Base-by-base conservation (phyloP, 2,888 invertebrate genomes). In the Agapetus fuscipes region DNA sequence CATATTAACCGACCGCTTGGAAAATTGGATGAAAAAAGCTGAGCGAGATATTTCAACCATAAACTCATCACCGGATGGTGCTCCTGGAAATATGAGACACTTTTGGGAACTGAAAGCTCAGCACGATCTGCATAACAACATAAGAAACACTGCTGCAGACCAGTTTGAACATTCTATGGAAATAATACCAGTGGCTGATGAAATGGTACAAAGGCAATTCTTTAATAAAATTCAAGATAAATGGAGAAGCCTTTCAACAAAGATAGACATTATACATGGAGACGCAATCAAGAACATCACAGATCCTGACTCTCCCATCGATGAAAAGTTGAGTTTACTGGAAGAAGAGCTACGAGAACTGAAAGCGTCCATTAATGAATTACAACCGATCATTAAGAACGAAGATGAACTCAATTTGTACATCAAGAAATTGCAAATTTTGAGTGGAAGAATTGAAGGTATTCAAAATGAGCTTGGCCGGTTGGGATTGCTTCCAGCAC, bases 61-160 rank as follows among this genome's bases (percentile, higher is more conserved):
- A 25, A 67, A 74, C 39, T 64, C 74, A 40, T 77, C 79, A 1
- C 66, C 75, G 9, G 78, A 78, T 45, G 71, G 75, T 11, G 74
- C 75, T 35, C 73, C 76, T 1, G 79, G 80, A 36, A 83, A 84
- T 52, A 78, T 87, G 60, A 74, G 85, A 50, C 78, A 84, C 51
- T 89, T 88, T 64, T 89, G 89, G 88, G 89, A 89, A 62, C 60
- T 89, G 30, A 88, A 87, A 59, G 89, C 88, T 1, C 86, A 88
- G 52, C 84, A 85, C 52, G 88, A 88, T 66, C 77, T 88, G 15
- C 76, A 88, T 57, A 86, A 84, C 50, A 80, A 79, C 48, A 72
- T 87, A 33, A 76, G 80, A 36, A 78, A 78, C 42, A 84, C 86
- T 50, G 78, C 83, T 1, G 77, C 78, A 12, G 67, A 74, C 29